Evolutionary conservation across 1,140 invertebrate species (phyloP), one percentile per base, ranked within the genome.

Genomic region (Bombus waltoni): DNA sequence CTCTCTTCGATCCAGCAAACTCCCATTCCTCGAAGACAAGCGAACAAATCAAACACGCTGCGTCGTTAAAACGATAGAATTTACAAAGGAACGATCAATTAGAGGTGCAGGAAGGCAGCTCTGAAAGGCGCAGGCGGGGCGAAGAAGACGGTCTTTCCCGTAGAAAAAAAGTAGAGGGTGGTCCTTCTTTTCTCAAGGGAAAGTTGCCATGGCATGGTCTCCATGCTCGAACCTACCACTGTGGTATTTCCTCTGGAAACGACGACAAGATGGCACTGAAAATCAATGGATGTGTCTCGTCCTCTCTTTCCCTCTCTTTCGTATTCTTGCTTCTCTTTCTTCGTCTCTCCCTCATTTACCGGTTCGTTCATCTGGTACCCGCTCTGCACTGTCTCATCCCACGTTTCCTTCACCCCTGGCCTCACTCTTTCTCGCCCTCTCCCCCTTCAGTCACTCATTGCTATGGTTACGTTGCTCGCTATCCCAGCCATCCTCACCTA

Each of bases 191-290:
- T 44, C 68, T 32, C 72, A 47, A 44, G 84, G 62, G 84, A 81
- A 81, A 81, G 47, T 85, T 70, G 44, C 65, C 80, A 44, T 32
- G 22, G 32, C 44, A 22, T 57, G 44, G 75, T 72, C 83, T 62
- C 76, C 76, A 28, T 70, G 70, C 57, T 32, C 35, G 71, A 57
- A 57, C 18, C 74, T 57, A 42, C 62, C 77, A 62, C 28, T 71
- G 47, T 70, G 66, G 68, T 87, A 80, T 88, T 89, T 92, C 89
- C 87, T 73, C 84, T 70, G 90, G 91, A 88, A 92, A 90, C 92
- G 91, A 93, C 94, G 94, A 94, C 94, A 94, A 94, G 94, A 94
- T 94, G 94, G 94, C 93, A 94, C 93, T 95, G 93, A 95, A 95
- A 95, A 95, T 95, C 94, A 94, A 95, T 95, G 94, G 91, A 92